Evolutionary conservation across 2,888 invertebrate genomes (phyloP), one percentile per base, ranked within the genome.

Genomic region (Thyatira batis): DNA sequence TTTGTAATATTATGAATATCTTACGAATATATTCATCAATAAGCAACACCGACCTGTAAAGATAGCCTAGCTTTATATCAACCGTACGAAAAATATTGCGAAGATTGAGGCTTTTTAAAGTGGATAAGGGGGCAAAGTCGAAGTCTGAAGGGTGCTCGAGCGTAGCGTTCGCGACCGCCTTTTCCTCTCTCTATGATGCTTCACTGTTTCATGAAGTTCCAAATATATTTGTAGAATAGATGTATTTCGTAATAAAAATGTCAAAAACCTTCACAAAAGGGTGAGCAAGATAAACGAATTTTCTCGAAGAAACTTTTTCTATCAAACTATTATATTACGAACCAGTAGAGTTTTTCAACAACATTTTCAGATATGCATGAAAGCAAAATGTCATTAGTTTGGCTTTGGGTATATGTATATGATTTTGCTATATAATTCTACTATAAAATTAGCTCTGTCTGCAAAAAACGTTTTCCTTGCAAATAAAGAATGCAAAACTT

Each of bases 91-190:
- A 39, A 39, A 17, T 39, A 39, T 39, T 17, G 13, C 10, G 2
- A 3, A 45, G 45, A 48, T 48, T 27, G 48, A 48, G 20, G 48
- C 48, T 13, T 48, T n/a, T 48, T 20, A 27, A 23, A 48, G 28
- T 27, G 28, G 48, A 28, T 28, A 48, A 27, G 21, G 45, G 21
- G 45, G 48, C 48, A 13, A 10, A 27, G 48, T 48, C n/a, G 27
- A 27, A 27, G 48, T 3, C 21, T 11, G 45, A 43, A 48, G 52
- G 5, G 48, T 17, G 10, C 48, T 51, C 13, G 43, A 51, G 45
- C 17, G 27, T 27, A 23, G n/a, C 48, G 58, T 54, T 58, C 30
- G 49, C 46, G 58, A 54, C 54, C 55, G 58, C 49, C 61, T 53
- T 54, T 65, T 52, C 48, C 51, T 49, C 45, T 52, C 53, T 53